A percentile compares a stretch with the other conserved stretches of the same genome.
phyloP scores from a whole-genome alignment of 2,113 vertebrate species.

The Catharus bicknelli region DNA sequence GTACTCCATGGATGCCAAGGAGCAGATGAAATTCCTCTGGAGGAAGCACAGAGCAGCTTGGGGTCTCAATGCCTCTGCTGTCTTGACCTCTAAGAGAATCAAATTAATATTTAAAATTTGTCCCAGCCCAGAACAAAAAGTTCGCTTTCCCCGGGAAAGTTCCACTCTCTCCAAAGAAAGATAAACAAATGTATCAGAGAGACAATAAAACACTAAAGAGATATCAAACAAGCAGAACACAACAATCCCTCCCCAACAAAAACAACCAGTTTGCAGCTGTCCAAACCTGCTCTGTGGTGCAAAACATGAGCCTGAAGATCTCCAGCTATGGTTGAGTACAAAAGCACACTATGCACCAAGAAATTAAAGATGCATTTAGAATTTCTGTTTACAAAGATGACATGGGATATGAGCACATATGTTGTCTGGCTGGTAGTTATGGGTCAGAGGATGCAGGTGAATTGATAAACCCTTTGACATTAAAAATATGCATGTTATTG shows the following conservation, averaged over 20 bases:
- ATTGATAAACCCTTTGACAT: not conserved
- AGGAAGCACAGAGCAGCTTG: not conserved
- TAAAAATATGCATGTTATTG: not conserved
- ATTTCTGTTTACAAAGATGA: not conserved
- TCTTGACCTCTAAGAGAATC: not conserved
- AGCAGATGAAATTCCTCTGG: not conserved
- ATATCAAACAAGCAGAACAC: not conserved
- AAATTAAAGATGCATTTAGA: not conserved
- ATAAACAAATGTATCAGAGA: not conserved
- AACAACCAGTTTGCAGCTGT: slow-evolving; percentile 50
- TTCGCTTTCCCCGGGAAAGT: not conserved
- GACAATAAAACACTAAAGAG: not conserved
- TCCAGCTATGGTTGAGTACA: not conserved
- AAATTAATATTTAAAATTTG: not conserved
- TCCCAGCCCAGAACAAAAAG: not conserved
- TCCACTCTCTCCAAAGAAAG: slow-evolving; percentile 10
- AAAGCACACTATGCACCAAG: not conserved
- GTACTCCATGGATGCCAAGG: not conserved
- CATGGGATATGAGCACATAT: not conserved
- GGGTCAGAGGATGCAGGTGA: not conserved
- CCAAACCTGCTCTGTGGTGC: not conserved
- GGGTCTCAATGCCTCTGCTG: not conserved
- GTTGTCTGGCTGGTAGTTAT: not conserved
- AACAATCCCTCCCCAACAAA: not conserved
- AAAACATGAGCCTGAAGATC: not conserved